phyloP scores from a whole-genome alignment of 2,113 vertebrate species.

The Caranx melampygus region DNA sequence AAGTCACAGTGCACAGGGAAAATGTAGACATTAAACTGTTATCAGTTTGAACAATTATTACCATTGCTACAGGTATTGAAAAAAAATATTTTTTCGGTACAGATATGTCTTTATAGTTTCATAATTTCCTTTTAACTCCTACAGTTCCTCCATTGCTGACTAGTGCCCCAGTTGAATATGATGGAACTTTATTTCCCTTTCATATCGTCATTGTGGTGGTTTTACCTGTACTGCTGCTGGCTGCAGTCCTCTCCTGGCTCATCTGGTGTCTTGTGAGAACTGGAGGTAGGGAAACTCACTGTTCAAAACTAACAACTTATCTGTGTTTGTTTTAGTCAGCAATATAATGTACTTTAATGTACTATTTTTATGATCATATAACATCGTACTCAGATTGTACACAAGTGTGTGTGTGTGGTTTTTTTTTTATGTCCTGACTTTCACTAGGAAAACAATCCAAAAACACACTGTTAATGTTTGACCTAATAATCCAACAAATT shows the following conservation, averaged over 20 bases:
- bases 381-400: too few relatives aligned
- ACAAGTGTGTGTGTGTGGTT: too few relatives aligned
- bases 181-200: neutral
- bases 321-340: neutral
- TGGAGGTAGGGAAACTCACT: constrained; percentile 33
- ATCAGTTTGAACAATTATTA: neutral
- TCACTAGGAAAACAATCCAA: neutral
- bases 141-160: constrained; percentile 29
- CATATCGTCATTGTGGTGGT: constrained; percentile 17
- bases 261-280: constrained; percentile 49
- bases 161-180: accelerated
- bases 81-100: neutral
- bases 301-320: neutral
- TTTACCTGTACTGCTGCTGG: constrained; percentile 36
- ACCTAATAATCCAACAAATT: neutral
- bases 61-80: neutral
- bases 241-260: constrained; percentile 22
- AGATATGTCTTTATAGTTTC: constrained; percentile 29
- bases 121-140: constrained; percentile 56
- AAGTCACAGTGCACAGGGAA: neutral
- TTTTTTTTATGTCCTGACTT: too few relatives aligned
- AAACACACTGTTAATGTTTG: neutral
- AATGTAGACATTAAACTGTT: neutral
- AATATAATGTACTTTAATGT: too few relatives aligned
- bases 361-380: too few relatives aligned